Percentiles rank a stretch among this genome's conserved stretches.
Evolutionary conservation across 2,888 invertebrate species (phyloP).

Genomic region (Anthrax anthrax): DNA sequence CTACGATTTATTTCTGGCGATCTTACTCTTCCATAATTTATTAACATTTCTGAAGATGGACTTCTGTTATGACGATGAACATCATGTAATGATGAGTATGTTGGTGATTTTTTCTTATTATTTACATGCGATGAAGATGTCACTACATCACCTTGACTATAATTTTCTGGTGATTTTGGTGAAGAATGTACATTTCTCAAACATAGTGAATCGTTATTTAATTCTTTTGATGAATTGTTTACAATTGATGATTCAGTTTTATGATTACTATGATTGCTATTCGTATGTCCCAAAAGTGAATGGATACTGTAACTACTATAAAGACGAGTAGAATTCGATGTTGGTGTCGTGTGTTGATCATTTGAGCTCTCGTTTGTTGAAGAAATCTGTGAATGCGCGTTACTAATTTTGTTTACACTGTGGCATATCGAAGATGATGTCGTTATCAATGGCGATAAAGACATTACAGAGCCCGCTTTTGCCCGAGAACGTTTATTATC

Average conservation of each 20-base stretch:
- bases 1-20: conserved; percentile 13
- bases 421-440: conserved; percentile 4
- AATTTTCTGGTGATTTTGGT: conserved; percentile 32
- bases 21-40: conserved; percentile 7
- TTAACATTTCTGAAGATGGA: conserved; percentile 2
- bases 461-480: conserved; percentile 25
- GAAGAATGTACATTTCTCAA: conserved; percentile 29
- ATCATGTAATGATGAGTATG: conserved; percentile 8
- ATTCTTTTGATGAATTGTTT: conserved; percentile 33
- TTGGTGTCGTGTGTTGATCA: not conserved
- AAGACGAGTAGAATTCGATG: conserved; percentile 27
- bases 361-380: conserved; percentile 2
- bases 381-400: not conserved
- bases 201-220: conserved; percentile 23
- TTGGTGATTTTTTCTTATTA: conserved; percentile 8
- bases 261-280: conserved; percentile 15
- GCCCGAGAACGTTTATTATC: conserved; percentile 20
- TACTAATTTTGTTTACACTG: conserved; percentile 9
- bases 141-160: not conserved
- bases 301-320: conserved; percentile 74
- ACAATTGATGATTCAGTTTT: conserved; percentile 19
- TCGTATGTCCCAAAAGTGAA: conserved; percentile 50
- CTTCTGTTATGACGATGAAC: conserved; percentile 7
- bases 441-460: conserved; percentile 19
- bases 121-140: conserved; percentile 1